phyloP scores from a whole-genome alignment of 1,140 invertebrate species.

The Drosophila gunungcola region DNA sequence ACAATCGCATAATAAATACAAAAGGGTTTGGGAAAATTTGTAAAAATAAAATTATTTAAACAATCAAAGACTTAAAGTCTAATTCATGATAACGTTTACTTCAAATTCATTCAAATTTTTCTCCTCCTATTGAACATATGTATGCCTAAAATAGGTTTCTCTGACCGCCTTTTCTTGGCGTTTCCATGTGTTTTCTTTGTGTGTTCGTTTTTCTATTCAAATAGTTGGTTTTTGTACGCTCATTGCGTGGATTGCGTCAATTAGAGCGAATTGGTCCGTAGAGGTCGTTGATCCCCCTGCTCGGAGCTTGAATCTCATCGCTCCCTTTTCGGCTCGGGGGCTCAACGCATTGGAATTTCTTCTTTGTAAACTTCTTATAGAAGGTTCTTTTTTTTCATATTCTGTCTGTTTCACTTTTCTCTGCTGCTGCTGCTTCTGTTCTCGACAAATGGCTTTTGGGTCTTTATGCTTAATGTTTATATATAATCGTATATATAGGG shows the following conservation, averaged over 20 bases:
- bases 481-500: conserved; percentile 31
- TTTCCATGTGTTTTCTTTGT: conserved; percentile 18
- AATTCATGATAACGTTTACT: conserved; percentile 65
- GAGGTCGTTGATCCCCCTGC: conserved; percentile 70
- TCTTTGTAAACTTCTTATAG: conserved; percentile 73
- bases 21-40: conserved; percentile 21
- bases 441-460: conserved; percentile 40
- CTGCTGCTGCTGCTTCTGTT: conserved; percentile 2
- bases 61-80: conserved; percentile 76
- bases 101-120: conserved; percentile 4
- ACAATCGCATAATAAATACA: conserved; percentile 58
- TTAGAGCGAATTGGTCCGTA: conserved; percentile 84
- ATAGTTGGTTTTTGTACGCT: conserved; percentile 72
- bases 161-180: conserved; percentile 30
- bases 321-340: conserved; percentile 1
- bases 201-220: conserved; percentile 42
- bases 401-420: conserved; percentile 42
- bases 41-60: conserved; percentile 57
- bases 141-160: conserved; percentile 24
- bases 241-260: conserved; percentile 78
- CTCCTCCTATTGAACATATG: conserved; percentile 8
- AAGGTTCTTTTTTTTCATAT: conserved; percentile 54
- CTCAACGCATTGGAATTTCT: conserved; percentile 72
- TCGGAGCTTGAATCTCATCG: conserved; percentile 19
- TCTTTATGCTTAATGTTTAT: conserved; percentile 52